Percentiles rank a stretch among this genome's conserved stretches.
phyloP scores from a whole-genome alignment of 2,888 invertebrate genomes.

The Serripes groenlandicus region DNA sequence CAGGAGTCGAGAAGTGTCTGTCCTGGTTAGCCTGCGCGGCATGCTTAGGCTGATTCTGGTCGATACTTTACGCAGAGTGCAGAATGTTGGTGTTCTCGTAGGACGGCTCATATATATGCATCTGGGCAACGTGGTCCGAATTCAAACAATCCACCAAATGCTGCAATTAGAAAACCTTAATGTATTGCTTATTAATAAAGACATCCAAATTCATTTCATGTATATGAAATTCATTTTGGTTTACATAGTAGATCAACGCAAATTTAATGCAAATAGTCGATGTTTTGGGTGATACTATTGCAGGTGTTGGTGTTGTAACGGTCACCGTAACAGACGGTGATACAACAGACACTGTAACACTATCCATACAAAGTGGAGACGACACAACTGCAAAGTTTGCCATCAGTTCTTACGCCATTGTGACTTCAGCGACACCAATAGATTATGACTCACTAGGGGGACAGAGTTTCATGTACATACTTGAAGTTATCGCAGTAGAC shows the following conservation, averaged over 20 bases:
- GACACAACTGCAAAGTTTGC: constrained; percentile 60
- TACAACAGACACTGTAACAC: constrained; percentile 47
- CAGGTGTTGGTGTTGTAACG: constrained; percentile 59
- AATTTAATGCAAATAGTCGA: neutral
- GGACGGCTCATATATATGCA: no score
- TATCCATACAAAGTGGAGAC: constrained; percentile 66
- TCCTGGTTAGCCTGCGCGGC: no score
- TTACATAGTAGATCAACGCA: neutral
- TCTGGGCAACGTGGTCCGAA: no score
- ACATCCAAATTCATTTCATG: neutral
- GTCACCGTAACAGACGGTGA: constrained; percentile 75
- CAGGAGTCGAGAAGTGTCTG: no score
- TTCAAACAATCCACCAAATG: no score
- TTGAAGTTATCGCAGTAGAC: constrained; percentile 66
- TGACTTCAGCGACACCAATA: constrained; percentile 61
- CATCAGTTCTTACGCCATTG: constrained; percentile 36
- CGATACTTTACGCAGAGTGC: no score
- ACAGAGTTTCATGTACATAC: constrained; percentile 61
- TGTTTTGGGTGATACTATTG: neutral
- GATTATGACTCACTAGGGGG: constrained; percentile 72
- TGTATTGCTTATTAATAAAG: neutral
- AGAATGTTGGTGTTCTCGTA: no score
- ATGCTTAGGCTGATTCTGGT: no score
- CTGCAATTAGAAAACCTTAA: neutral
- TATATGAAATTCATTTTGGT: neutral